These are phyloP conservation scores for Sebastes vulpes DNA, from an alignment of 2,797 vertebrate species.

Conservation along the genomic window DNA sequence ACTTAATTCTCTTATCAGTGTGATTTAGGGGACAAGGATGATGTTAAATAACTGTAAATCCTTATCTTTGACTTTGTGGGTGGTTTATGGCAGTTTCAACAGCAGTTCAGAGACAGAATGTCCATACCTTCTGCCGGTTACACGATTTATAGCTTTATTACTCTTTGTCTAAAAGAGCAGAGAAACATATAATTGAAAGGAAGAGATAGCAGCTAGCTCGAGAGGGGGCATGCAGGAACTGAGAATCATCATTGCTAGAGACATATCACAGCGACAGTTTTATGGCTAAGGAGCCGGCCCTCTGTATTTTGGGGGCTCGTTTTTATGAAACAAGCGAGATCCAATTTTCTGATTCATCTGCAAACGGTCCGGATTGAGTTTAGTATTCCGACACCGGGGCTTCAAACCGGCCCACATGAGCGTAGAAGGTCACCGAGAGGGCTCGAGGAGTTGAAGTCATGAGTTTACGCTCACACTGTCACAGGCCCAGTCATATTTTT, in stretches of 20 bases:
- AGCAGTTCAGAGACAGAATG: conserved; percentile 84
- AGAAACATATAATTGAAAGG: conserved; percentile 85
- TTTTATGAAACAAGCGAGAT: conserved; percentile 80
- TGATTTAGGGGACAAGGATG: conserved; percentile 80
- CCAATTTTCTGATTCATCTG: conserved; percentile 86
- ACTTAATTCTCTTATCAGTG: conserved; percentile 84
- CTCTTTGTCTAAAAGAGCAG: conserved; percentile 85
- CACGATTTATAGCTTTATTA: conserved; percentile 88
- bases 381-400: conserved; percentile 50
- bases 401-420: conserved; percentile 47
- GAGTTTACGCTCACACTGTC: conserved; percentile 76
- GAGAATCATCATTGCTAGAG: conserved; percentile 74
- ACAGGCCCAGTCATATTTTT: conserved; percentile 78
- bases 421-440: conserved; percentile 78
- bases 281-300: conserved; percentile 69
- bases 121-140: conserved; percentile 76
- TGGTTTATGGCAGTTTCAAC: conserved; percentile 86
- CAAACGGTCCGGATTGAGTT: conserved; percentile 65
- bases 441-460: conserved; percentile 78
- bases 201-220: conserved; percentile 73
- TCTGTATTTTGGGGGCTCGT: conserved; percentile 64
- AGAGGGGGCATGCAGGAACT: conserved; percentile 42
- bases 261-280: conserved; percentile 81
- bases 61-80: conserved; percentile 86
- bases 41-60: conserved; percentile 89